Base-by-base conservation (phyloP, 2,113 vertebrate genomes). In the Scomber japonicus region DNA sequence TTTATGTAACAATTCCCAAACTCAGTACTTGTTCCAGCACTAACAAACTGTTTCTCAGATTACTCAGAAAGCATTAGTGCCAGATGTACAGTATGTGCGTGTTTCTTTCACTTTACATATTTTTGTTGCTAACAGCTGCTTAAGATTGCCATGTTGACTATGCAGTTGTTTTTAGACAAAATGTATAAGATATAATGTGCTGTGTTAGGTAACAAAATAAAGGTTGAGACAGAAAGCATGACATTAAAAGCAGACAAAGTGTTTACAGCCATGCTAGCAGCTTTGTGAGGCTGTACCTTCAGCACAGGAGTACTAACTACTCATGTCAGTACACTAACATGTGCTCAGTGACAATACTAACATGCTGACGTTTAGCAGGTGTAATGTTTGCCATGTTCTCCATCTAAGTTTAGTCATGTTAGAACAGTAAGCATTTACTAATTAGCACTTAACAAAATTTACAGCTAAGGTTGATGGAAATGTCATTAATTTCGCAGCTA, bases 1-100 rank as follows among this genome's bases (percentile, higher is more conserved):
- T 87, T 82, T 61, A 79, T 71, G 75, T 61, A 80, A 82, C 84
- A 62, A 62, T 75, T 62, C 66, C 21, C 74, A 45, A 55, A 75
- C 73, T 61, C 67, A 71, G 57, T 7, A 10, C 56, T 82, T 14
- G 3, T 8, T 82, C 63, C 61, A 69, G 63, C 56, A 71, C 40
- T 48, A 56, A 53, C 53, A 81, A 90, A 78, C 63, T 11, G 62
- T 45, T 45, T 60, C 62, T 66, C 14, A 74, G 17, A 65, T 75
- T 64, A 50, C 13, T 66, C 59, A 31, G 21, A 63, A 13, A 15
- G 14, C 27, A 31, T 68, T 53, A 30, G 48, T 70, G 62, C 59
- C 72, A 85, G 76, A 63, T 71, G 59, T 31, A 24, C 46, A 31
- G 24, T 27, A 3, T 27, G 44, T 53, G 19, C 30, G 45, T 65